phyloP scores from a whole-genome alignment of 2,888 invertebrate genomes.

The Liodrosophila aerea region DNA sequence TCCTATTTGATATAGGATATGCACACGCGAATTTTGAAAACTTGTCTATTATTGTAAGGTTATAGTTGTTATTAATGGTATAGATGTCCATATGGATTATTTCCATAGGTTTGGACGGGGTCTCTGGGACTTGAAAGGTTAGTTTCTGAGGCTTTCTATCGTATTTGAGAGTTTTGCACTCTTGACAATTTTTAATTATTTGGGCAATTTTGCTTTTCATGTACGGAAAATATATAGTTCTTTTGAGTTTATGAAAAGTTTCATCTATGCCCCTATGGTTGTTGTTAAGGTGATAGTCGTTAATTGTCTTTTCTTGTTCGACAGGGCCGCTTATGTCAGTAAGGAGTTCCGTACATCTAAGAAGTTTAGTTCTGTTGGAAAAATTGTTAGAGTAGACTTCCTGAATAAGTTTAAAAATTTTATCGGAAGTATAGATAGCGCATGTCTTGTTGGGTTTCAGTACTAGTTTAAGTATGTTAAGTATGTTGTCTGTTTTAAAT shows the following conservation, averaged over 20 bases:
- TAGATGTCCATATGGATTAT: neutral
- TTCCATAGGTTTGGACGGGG: slow-evolving; percentile 1
- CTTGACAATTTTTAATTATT: neutral
- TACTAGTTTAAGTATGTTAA: neutral
- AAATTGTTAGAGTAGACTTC: neutral
- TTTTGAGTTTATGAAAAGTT: slow-evolving; percentile 1
- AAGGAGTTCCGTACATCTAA: neutral
- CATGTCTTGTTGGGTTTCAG: neutral
- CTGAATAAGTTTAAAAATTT: neutral
- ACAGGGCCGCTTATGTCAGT: neutral
- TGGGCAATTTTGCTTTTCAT: slow-evolving; percentile 4
- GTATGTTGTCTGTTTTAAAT: neutral
- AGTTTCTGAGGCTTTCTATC: neutral
- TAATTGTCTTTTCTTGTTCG: slow-evolving; percentile 1
- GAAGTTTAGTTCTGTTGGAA: neutral
- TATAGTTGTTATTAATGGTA: slow-evolving; percentile 6
- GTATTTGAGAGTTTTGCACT: slow-evolving; percentile 9
- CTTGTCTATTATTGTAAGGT: neutral
- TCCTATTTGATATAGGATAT: slow-evolving; percentile 1
- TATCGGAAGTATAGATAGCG: neutral
- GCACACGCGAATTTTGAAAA: slow-evolving; percentile 4
- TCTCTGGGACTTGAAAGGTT: neutral
- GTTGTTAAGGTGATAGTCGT: neutral
- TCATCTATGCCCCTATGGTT: neutral
- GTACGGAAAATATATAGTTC: slow-evolving; percentile 3